Conservation (phyloP, 2,888 invertebrate genomes). For the Coenonympha glycerion region DNA sequence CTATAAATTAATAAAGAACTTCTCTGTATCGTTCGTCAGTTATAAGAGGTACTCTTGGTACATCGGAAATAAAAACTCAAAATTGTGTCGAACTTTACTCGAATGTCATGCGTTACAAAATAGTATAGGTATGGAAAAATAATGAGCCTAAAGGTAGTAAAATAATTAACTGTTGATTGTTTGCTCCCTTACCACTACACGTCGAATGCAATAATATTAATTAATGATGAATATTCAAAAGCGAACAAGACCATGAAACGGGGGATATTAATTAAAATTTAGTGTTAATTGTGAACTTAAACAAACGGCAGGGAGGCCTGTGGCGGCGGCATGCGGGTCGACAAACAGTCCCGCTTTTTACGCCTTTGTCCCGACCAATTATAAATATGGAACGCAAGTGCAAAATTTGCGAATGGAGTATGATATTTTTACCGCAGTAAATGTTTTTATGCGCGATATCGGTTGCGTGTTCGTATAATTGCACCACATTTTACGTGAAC, state of each 20-base stretch:
- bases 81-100: too few species aligned
- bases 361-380: constrained; percentile 32
- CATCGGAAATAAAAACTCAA: too few species aligned
- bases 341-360: constrained; percentile 51
- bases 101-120: too few species aligned
- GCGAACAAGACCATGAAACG: constrained; percentile 20
- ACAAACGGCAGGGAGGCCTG: constrained; percentile 34
- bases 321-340: constrained; percentile 51
- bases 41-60: too few species aligned
- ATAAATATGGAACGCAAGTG: constrained; percentile 15
- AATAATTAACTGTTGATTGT: constrained; percentile 1
- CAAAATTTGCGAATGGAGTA: constrained; percentile 9
- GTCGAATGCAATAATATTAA: constrained; percentile 15
- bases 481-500: neutral
- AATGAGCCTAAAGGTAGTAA: neutral
- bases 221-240: constrained; percentile 17
- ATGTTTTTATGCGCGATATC: constrained; percentile 4
- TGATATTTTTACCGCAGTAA: constrained; percentile 10
- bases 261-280: constrained; percentile 33
- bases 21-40: too few species aligned
- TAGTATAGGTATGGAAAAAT: neutral
- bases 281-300: constrained; percentile 37
- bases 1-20: too few species aligned
- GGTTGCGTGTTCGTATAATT: neutral
- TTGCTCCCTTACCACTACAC: neutral